phyloP scores from a whole-genome alignment of 2,797 vertebrate species.

The Micrastur ruficollis region DNA sequence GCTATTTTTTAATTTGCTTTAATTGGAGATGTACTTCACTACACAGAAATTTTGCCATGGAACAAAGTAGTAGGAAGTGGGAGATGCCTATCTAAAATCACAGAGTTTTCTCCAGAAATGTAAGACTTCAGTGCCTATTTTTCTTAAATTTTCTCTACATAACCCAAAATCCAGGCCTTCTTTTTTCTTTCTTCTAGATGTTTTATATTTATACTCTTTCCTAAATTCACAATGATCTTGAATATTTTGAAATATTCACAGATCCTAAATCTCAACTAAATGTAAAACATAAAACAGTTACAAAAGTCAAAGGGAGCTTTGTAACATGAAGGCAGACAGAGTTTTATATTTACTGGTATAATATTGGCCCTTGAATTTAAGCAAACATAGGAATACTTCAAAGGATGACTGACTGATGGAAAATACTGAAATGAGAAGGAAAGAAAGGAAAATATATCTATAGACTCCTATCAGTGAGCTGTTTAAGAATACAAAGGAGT shows the following conservation, averaged over 20 bases:
- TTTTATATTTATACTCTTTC: background rate
- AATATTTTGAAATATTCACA: background rate
- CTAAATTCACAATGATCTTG: background rate
- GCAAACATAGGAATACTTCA: background rate
- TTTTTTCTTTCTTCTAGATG: background rate
- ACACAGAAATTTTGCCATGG: background rate
- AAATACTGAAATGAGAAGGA: background rate
- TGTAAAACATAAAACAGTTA: background rate
- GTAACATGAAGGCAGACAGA: background rate
- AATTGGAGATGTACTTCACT: background rate
- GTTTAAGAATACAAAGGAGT: background rate
- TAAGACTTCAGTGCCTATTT: background rate
- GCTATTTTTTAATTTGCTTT: background rate
- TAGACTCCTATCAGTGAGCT: background rate
- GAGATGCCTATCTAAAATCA: background rate
- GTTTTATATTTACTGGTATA: background rate
- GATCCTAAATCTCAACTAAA: background rate
- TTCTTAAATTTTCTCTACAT: background rate
- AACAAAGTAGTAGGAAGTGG: background rate
- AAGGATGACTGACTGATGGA: background rate
- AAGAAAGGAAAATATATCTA: background rate
- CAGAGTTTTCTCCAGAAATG: background rate
- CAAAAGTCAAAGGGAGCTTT: background rate
- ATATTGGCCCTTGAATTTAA: slow-evolving; percentile 1
- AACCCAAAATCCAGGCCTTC: background rate